These are phyloP conservation scores for Liopterus haemorrhoidalis DNA, from an alignment of 2,888 invertebrate genomes.

Conservation along the genomic window DNA sequence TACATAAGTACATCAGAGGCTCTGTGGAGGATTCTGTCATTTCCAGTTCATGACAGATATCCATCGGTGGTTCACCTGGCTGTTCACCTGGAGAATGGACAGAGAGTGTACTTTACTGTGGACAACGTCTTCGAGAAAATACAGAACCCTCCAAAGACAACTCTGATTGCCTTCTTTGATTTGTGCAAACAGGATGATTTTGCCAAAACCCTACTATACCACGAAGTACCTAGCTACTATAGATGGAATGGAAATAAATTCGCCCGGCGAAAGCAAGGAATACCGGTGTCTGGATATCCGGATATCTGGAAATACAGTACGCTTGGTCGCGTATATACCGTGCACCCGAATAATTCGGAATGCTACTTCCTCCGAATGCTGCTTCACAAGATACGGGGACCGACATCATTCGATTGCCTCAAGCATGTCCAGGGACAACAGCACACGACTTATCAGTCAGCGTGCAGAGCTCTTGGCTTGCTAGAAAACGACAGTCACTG, in stretches of 20 bases:
- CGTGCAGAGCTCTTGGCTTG: constrained; percentile 24
- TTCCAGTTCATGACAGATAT: constrained; percentile 32
- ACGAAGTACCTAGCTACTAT: constrained; percentile 26
- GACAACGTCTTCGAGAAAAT: background rate
- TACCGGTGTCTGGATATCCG: constrained; percentile 12
- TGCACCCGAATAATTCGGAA: constrained; percentile 22
- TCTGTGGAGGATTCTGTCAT: constrained; percentile 30
- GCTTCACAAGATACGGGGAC: constrained; percentile 34
- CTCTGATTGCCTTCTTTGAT: constrained; percentile 32
- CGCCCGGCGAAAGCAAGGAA: constrained; percentile 25
- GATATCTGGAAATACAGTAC: constrained; percentile 13
- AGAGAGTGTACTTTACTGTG: constrained; percentile 10
- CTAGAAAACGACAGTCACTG: constrained; percentile 32
- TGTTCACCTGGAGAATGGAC: constrained; percentile 28
- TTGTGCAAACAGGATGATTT: constrained; percentile 22
- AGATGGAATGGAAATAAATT: constrained; percentile 26
- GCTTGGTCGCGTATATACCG: constrained; percentile 25
- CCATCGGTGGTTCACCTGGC: constrained; percentile 36
- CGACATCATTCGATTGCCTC: constrained; percentile 34
- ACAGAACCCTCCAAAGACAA: constrained; percentile 33
- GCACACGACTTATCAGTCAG: constrained; percentile 11
- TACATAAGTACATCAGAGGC: constrained; percentile 35
- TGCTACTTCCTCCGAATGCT: constrained; percentile 29
- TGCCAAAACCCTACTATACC: constrained; percentile 27
- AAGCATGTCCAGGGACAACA: constrained; percentile 9